phyloP scores from a whole-genome alignment of 2,888 invertebrate species.

The Eremobia ochroleuca region DNA sequence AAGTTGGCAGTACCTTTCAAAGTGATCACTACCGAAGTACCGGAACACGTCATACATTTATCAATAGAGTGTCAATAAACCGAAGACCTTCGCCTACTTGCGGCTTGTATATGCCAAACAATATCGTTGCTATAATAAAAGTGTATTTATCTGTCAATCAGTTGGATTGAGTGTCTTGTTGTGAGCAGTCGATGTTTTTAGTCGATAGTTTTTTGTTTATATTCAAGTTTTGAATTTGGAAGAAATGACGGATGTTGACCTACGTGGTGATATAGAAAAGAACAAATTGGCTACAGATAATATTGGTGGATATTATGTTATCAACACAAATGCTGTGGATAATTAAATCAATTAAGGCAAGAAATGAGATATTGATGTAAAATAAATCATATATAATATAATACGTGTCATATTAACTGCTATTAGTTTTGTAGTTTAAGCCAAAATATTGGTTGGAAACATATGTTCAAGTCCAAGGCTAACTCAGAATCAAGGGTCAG shows the following conservation, averaged over 20 bases:
- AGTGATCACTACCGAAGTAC: slow-evolving; percentile 25
- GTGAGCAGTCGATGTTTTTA: slow-evolving; percentile 33
- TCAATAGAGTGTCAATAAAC: slow-evolving; percentile 60
- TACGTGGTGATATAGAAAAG: background rate
- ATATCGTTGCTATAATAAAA: slow-evolving; percentile 69
- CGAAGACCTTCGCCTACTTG: slow-evolving; percentile 57
- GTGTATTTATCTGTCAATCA: slow-evolving; percentile 76
- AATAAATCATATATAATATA: background rate
- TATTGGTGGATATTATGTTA: background rate
- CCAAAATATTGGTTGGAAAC: background rate
- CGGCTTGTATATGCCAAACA: slow-evolving; percentile 65
- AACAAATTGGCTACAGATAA: background rate
- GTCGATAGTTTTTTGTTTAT: slow-evolving; percentile 39
- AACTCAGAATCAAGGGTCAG: slow-evolving; percentile 8
- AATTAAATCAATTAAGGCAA: background rate
- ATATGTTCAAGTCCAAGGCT: background rate
- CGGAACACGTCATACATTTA: slow-evolving; percentile 43
- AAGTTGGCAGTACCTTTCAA: slow-evolving; percentile 34
- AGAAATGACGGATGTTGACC: background rate
- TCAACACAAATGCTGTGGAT: background rate
- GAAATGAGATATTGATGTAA: background rate
- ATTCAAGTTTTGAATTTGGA: background rate
- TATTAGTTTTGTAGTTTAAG: background rate
- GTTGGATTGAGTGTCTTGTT: slow-evolving; percentile 48
- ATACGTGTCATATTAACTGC: background rate